Base-by-base conservation (phyloP, 2,113 vertebrate genomes). In the Malurus elegans region DNA sequence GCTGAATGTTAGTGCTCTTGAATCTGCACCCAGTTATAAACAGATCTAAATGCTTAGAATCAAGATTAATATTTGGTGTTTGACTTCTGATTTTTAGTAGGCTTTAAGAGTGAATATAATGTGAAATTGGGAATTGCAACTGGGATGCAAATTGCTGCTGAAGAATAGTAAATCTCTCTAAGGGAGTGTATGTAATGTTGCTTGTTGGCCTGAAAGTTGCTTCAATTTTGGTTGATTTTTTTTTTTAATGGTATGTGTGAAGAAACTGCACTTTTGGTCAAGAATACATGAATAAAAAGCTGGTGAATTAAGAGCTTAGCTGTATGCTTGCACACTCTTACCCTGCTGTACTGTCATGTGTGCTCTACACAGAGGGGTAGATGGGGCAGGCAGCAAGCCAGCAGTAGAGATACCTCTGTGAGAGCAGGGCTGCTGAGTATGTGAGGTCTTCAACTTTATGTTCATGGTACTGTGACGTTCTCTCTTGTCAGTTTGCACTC, bases 261-360 rank as follows among this genome's bases (percentile, higher is more conserved):
- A 72, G 28, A 13, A 69, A 21, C 0, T 3, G 8, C 14, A 12
- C 6, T 84, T 71, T 25, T 66, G 28, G 42, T 71, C 19, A 65
- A 28, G n/a, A 71, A 15, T 44, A 19, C 0, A 0, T 9, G 16
- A 19, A 45, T 64, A 36, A 70, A n/a, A 71, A 70, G 8, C 29
- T 14, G 5, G 5, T 56, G 50, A 73, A 62, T 51, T 26, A 51
- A 70, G 42, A 88, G 12, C 20, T 76, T 47, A 50, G 11, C 17
- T 51, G 15, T 12, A 9, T 5, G 4, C 18, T 62, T 58, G 11
- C 11, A 48, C 0, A 1, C 16, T 82, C 6, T 32, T 64, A 57
- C 10, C 19, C 26, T 60, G 38, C 28, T 61, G 21, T 54, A 6
- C 20, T 64, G 15, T 32, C 24, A 7, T 0, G 0, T 0, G 2